These are phyloP conservation scores for Drosophila percnosoma DNA, from an alignment of 2,888 invertebrate species.

Conservation along the genomic window DNA sequence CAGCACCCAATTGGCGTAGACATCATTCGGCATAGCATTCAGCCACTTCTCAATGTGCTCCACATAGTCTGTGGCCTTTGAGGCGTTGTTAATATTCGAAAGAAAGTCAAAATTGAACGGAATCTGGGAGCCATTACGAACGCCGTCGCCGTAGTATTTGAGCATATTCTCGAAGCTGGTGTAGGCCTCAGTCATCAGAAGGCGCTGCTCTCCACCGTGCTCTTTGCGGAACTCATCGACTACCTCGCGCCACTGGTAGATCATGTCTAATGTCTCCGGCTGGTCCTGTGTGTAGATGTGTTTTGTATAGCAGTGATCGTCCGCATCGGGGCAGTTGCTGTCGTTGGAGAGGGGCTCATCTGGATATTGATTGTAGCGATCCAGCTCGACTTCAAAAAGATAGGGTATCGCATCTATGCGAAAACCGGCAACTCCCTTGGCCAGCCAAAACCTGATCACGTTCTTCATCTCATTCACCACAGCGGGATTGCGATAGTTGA, in stretches of 20 bases:
- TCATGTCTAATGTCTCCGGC: slow-evolving; percentile 87
- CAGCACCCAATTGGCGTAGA: slow-evolving; percentile 88
- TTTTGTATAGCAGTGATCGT: slow-evolving; percentile 86
- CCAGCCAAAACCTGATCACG: slow-evolving; percentile 91
- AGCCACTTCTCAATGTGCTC: slow-evolving; percentile 87
- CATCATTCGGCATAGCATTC: slow-evolving; percentile 86
- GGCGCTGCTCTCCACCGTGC: slow-evolving; percentile 84
- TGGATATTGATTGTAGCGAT: slow-evolving; percentile 78
- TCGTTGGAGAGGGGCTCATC: slow-evolving; percentile 86
- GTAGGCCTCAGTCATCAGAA: slow-evolving; percentile 88
- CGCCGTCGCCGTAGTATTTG: slow-evolving; percentile 87
- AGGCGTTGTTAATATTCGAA: slow-evolving; percentile 83
- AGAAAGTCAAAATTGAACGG: slow-evolving; percentile 89
- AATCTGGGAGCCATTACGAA: slow-evolving; percentile 86
- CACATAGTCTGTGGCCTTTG: slow-evolving; percentile 80
- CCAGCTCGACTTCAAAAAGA: slow-evolving; percentile 80
- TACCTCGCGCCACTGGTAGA: slow-evolving; percentile 87
- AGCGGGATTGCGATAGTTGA: slow-evolving; percentile 87
- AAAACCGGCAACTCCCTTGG: slow-evolving; percentile 92
- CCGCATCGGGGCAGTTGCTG: slow-evolving; percentile 83
- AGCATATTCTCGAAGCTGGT: slow-evolving; percentile 87
- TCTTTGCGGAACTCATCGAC: slow-evolving; percentile 85
- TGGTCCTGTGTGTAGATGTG: slow-evolving; percentile 88
- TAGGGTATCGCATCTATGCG: slow-evolving; percentile 88
- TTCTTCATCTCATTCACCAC: slow-evolving; percentile 86